Percentiles rank a stretch among this genome's conserved stretches.
Conservation (phyloP, 2,888 invertebrate species). For the Crioceris asparagi region DNA sequence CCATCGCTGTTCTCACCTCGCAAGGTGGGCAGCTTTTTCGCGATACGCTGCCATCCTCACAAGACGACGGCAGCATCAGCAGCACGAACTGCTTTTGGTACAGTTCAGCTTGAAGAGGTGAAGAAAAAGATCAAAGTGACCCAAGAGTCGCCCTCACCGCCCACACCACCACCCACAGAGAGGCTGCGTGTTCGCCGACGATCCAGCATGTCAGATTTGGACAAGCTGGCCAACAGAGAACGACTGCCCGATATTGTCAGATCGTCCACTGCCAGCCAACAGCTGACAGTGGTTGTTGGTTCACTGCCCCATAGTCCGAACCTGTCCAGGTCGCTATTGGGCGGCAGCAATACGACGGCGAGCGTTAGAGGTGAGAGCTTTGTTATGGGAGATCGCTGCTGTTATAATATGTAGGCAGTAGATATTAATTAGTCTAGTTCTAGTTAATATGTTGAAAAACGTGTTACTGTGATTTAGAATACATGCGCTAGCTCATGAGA, state of each 20-base stretch:
- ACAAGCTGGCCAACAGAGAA: conserved; percentile 41
- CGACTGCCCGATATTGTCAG: conserved; percentile 40
- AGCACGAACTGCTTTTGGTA: no score
- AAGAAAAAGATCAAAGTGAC: no score
- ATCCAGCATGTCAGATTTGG: conserved; percentile 62
- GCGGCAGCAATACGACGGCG: conserved; percentile 27
- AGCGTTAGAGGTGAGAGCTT: conserved; percentile 25
- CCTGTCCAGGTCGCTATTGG: conserved; percentile 39
- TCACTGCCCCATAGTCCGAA: conserved; percentile 46
- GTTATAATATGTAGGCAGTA: no score
- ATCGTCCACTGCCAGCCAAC: conserved; percentile 39
- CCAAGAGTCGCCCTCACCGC: no score
- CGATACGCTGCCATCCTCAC: conserved; percentile 37
- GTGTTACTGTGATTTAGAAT: no score
- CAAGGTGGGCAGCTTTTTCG: background rate
- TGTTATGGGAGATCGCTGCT: background rate
- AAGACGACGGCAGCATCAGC: conserved; percentile 43
- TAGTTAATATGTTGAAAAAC: no score
- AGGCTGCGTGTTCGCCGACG: conserved; percentile 55
- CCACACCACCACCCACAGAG: no score
- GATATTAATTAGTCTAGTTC: no score
- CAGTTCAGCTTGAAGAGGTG: no score
- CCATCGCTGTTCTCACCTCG: no score
- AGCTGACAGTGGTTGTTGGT: conserved; percentile 33
- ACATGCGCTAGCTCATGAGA: no score